Evolutionary conservation across 2,797 vertebrate genomes (phyloP), one percentile per base, ranked within the genome.

Genomic region (Pempheris klunzingeri): DNA sequence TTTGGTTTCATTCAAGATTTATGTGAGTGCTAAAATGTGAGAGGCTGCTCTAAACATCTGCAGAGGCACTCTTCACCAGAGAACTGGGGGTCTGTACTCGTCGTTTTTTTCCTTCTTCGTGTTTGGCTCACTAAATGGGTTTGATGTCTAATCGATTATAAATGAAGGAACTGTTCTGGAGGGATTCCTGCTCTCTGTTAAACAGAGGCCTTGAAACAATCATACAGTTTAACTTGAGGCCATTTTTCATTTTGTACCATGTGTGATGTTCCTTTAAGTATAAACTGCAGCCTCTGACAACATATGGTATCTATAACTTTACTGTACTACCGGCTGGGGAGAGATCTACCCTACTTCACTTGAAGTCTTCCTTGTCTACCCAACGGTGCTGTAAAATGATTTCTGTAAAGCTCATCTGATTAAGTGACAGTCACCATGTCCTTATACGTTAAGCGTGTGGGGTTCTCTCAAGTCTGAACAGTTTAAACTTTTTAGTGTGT

Each of bases 121-220:
- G 72, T 82, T 83, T 86, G 67, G 58, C 52, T 80, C 53, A 59
- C 54, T 30, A 44, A 83, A 61, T 78, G 47, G 22, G 22, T 69
- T 80, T 81, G 78, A 81, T 74, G 49, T 80, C 59, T 75, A 77
- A 88, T 82, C 18, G 5, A 74, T 85, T 80, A 55, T 65, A 86
- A 87, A 88, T 80, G 36, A 74, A 81, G 34, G 44, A 73, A 75
- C 57, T 44, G 32, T 15, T 77, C 36, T 66, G 64, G 39, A 77
- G 63, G 79, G 82, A 84, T 81, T 65, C 71, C 63, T 54, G 69
- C 44, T 55, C 32, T 71, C 65, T 62, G 30, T 72, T 76, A 74
- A 87, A 84, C 74, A 58, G 49, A 52, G 5, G 34, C 46, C 53
- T 41, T 46, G 14, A 84, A 66, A 83, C 22, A 66, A 73, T 72